These are phyloP conservation scores for Bothrops jararaca DNA, from an alignment of 2,113 vertebrate species.

Conservation along the genomic window DNA sequence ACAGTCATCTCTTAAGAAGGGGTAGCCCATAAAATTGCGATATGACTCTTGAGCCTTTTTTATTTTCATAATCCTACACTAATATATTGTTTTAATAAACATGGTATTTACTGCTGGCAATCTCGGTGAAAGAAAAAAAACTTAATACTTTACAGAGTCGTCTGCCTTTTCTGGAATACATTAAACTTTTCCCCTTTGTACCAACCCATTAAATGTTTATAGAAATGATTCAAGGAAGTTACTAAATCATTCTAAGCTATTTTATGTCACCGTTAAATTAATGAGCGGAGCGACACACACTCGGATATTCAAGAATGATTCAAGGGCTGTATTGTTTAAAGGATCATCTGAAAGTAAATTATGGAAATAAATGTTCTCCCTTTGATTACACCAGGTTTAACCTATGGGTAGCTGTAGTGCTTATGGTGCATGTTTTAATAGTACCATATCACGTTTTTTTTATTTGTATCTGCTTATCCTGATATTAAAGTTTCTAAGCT, in stretches of 20 bases:
- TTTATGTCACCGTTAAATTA: slow-evolving; percentile 48
- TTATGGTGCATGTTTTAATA: not conserved
- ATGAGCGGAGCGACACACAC: slow-evolving; percentile 10
- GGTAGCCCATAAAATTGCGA: slow-evolving; percentile 33
- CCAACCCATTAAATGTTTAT: slow-evolving; percentile 65
- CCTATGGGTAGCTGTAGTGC: not conserved
- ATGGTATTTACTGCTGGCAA: slow-evolving; percentile 32
- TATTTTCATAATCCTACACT: slow-evolving; percentile 33
- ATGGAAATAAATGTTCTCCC: not conserved
- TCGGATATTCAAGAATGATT: slow-evolving; percentile 36
- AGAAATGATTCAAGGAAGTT: slow-evolving; percentile 48
- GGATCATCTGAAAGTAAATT: not conserved
- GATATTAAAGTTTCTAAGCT: not conserved
- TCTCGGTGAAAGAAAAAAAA: not conserved
- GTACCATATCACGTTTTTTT: not conserved
- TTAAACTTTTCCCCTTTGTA: slow-evolving; percentile 47
- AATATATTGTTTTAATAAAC: slow-evolving; percentile 66
- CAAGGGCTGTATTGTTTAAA: not conserved
- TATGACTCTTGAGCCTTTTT: slow-evolving; percentile 26
- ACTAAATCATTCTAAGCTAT: slow-evolving; percentile 57
- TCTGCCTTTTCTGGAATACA: slow-evolving; percentile 34
- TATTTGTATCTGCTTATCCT: not conserved
- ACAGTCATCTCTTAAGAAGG: slow-evolving; percentile 35
- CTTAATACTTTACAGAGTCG: slow-evolving; percentile 46
- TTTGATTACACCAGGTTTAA: slow-evolving; percentile 18